These are phyloP conservation scores for Sthenelais limicola DNA, from an alignment of 2,888 invertebrate genomes.

Conservation along the genomic window DNA sequence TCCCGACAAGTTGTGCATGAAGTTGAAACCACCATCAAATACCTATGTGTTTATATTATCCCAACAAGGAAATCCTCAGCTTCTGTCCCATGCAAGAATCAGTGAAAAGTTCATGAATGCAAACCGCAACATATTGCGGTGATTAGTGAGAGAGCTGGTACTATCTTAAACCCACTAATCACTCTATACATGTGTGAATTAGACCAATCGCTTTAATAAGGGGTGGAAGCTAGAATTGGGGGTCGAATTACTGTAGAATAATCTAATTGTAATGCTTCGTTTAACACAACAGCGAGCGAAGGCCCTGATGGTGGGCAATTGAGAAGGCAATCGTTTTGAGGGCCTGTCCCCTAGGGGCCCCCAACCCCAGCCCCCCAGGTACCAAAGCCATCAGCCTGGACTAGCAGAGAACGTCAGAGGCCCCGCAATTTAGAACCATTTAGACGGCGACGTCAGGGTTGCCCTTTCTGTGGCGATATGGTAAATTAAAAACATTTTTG, in stretches of 20 bases:
- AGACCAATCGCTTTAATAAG: slow-evolving; percentile 35
- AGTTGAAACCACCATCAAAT: too few relatives aligned
- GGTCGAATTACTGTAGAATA: slow-evolving; percentile 22
- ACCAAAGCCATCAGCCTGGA: too few relatives aligned
- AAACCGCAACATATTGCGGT: slow-evolving; percentile 19
- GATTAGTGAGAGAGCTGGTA: slow-evolving; percentile 1
- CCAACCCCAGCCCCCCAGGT: background rate
- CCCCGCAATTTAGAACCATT: slow-evolving; percentile 32
- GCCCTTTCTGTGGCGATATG: slow-evolving; percentile 17
- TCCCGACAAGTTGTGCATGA: too few relatives aligned
- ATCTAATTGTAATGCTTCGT: slow-evolving; percentile 34
- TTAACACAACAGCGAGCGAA: background rate
- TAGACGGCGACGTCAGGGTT: slow-evolving; percentile 1
- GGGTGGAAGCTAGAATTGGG: slow-evolving; percentile 12
- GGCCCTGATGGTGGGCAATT: background rate
- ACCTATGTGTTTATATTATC: too few relatives aligned
- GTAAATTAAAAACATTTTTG: slow-evolving; percentile 33
- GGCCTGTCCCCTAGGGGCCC: background rate
- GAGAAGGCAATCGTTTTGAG: too few relatives aligned
- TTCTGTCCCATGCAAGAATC: too few relatives aligned
- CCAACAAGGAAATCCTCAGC: too few relatives aligned
- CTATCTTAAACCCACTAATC: background rate
- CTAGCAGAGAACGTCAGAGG: too few relatives aligned
- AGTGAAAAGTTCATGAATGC: too few relatives aligned
- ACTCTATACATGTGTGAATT: slow-evolving; percentile 32